Conservation (phyloP, 1,140 invertebrate genomes). For the Goniozus legneri region DNA sequence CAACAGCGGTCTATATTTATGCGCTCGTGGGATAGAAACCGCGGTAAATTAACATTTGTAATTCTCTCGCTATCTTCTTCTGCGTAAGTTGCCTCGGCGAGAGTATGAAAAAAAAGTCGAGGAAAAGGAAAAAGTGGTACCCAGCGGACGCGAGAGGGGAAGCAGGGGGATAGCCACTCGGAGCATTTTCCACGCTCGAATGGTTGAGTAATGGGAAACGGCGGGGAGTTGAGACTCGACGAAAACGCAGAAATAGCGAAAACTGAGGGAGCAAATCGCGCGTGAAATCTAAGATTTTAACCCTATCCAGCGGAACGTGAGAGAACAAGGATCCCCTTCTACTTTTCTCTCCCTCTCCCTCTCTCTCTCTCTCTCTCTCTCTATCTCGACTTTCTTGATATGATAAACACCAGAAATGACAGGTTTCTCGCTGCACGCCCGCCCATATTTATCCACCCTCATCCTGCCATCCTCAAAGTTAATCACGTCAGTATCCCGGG, state of each 20-base stretch:
- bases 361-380: no score
- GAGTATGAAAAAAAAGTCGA: constrained; percentile 8
- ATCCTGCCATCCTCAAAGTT: constrained; percentile 25
- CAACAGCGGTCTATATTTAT: no score
- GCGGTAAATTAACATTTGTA: constrained; percentile 15
- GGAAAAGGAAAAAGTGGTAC: background rate
- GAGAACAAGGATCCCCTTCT: constrained; percentile 18
- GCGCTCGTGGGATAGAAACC: no score
- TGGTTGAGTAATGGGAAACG: constrained; percentile 14
- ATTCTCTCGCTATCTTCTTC: constrained; percentile 10
- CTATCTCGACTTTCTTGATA: constrained; percentile 18
- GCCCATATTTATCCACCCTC: background rate
- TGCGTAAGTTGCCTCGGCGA: background rate
- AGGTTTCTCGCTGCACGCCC: constrained; percentile 10
- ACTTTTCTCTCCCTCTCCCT: background rate
- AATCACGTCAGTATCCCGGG: constrained; percentile 35
- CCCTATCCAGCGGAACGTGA: constrained; percentile 8
- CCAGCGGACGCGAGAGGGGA: background rate
- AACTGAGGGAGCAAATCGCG: constrained; percentile 16
- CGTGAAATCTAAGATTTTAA: constrained; percentile 26
- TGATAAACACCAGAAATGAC: constrained; percentile 39
- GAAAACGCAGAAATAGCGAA: background rate
- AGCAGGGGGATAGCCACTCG: background rate
- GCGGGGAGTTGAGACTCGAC: background rate
- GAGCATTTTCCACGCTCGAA: constrained; percentile 15